A percentile compares a stretch with the other conserved stretches of the same genome.
Evolutionary conservation across 2,113 vertebrate species (phyloP).

Genomic region (Trochalopteron elliotii): DNA sequence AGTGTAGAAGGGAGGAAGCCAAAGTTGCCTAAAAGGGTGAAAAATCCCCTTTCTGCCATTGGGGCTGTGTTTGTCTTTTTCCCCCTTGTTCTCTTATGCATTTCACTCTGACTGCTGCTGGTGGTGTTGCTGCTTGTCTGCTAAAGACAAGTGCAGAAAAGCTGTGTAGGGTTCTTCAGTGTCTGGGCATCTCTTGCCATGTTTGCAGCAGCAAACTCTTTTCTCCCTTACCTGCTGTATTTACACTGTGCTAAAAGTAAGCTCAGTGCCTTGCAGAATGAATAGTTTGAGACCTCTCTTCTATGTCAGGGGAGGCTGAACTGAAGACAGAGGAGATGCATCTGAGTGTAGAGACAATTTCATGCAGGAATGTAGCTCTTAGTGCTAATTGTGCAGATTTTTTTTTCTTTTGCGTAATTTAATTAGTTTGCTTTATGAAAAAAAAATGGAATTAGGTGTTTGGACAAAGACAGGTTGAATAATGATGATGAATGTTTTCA

Average conservation of each 20-base stretch:
- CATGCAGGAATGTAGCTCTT: not conserved
- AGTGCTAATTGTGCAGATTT: not conserved
- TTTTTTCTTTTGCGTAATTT: not conserved
- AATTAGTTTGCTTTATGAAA: not conserved
- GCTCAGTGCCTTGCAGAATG: not conserved
- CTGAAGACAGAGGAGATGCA: not conserved
- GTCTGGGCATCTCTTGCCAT: not conserved
- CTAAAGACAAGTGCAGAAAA: not conserved
- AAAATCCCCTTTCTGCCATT: not conserved
- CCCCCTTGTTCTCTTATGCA: not conserved
- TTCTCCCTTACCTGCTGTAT: not conserved
- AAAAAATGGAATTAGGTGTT: not conserved
- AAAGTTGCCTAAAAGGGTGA: not conserved
- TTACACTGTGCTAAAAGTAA: not conserved
- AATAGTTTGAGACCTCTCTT: not conserved
- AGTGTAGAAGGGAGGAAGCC: not conserved
- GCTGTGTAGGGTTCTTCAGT: not conserved
- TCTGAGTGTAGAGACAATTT: not conserved
- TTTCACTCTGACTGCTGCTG: not conserved
- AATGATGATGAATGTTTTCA: slow-evolving; percentile 28
- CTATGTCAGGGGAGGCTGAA: not conserved
- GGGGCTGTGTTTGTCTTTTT: not conserved
- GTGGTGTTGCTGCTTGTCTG: not conserved
- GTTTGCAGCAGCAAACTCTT: not conserved
- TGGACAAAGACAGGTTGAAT: slow-evolving; percentile 1